Conservation (phyloP, 2,888 invertebrate species). For the Capitulum mitella region DNA sequence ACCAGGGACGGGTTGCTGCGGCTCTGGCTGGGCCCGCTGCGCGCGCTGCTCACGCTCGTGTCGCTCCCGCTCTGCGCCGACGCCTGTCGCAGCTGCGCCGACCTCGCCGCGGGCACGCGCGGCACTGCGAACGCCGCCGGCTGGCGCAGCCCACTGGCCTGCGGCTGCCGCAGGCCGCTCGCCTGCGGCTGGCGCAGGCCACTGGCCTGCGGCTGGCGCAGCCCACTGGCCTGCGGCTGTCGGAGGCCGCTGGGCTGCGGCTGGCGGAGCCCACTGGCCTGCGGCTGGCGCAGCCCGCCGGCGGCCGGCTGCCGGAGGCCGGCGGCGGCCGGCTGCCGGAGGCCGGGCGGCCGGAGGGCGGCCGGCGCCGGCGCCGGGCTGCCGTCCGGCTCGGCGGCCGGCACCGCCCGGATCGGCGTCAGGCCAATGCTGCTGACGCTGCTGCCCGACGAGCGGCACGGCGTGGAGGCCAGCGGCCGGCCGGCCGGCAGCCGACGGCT, state of each 20-base stretch:
- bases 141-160: neutral
- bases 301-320: neutral
- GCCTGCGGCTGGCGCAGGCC: neutral
- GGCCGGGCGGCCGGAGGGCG: neutral
- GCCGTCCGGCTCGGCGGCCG: neutral
- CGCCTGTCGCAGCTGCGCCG: neutral
- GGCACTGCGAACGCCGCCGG: neutral
- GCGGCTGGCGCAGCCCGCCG: neutral
- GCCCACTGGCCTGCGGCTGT: neutral
- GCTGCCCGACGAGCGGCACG: neutral
- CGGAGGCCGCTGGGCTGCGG: neutral
- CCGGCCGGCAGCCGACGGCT: neutral
- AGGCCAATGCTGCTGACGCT: constrained; percentile 9
- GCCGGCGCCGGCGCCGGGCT: neutral
- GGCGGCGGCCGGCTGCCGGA: neutral
- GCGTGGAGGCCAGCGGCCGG: constrained; percentile 4
- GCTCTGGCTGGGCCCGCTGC: neutral
- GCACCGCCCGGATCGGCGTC: neutral
- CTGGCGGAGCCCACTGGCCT: neutral
- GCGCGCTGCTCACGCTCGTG: neutral
- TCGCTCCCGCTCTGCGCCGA: constrained; percentile 5
- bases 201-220: neutral
- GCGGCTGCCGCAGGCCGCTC: neutral
- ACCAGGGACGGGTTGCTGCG: neutral
- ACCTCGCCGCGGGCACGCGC: too few relatives aligned